Percentiles rank a stretch among this genome's conserved stretches.
These are phyloP conservation scores for Anagrus nilaparvatae DNA, from an alignment of 1,140 invertebrate species.

Conservation along the genomic window DNA sequence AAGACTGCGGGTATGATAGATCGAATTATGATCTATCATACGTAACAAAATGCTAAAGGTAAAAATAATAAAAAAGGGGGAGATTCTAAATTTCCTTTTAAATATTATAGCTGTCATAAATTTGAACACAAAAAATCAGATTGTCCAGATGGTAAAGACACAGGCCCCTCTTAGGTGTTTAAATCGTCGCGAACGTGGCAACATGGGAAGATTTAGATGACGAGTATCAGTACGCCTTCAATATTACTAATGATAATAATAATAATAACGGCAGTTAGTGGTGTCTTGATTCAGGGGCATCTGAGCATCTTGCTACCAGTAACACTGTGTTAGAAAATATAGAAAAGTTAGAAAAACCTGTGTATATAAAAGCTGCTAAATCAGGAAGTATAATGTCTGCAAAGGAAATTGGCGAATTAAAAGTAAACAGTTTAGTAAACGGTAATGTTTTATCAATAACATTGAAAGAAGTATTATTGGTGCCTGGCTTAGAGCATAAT, in stretches of 20 bases:
- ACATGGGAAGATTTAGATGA: no score
- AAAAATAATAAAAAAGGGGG: no score
- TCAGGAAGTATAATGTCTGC: no score
- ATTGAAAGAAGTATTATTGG: constrained; percentile 6
- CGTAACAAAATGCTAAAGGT: neutral
- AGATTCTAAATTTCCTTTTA: neutral
- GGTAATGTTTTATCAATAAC: neutral
- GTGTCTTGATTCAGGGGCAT: neutral
- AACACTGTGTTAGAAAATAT: constrained; percentile 3
- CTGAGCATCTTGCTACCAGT: constrained; percentile 5
- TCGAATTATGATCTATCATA: neutral
- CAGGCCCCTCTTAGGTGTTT: neutral
- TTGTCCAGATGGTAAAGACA: no score
- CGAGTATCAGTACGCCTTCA: no score
- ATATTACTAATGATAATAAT: no score
- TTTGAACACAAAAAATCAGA: neutral
- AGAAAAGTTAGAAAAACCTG: no score
- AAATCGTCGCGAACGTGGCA: constrained; percentile 2
- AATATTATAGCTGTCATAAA: neutral
- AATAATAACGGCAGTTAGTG: no score
- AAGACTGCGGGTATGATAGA: no score
- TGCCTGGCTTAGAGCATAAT: no score
- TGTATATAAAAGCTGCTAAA: no score
- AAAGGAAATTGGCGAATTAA: no score
- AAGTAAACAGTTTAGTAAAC: neutral